phyloP scores from a whole-genome alignment of 2,113 vertebrate species.

The Gymnocephalus cernua region DNA sequence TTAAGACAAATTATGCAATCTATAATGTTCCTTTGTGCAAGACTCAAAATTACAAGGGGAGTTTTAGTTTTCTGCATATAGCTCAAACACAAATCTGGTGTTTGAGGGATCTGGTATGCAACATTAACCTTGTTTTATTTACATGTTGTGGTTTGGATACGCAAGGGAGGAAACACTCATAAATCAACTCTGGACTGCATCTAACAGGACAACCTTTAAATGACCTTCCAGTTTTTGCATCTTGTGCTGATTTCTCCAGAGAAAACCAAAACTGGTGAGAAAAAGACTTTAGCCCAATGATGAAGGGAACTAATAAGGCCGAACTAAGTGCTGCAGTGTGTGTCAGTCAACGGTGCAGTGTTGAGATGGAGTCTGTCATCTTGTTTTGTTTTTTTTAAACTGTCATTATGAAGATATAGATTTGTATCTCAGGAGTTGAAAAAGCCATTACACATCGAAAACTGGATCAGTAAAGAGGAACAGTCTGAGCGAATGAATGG shows the following conservation, averaged over 20 bases:
- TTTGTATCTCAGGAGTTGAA: slow-evolving; percentile 44
- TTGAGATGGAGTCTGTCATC: slow-evolving; percentile 41
- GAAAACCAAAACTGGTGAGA: slow-evolving; percentile 17
- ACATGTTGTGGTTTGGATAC: slow-evolving; percentile 12
- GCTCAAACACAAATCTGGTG: too few relatives aligned
- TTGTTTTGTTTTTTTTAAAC: neutral
- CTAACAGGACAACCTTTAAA: slow-evolving; percentile 20
- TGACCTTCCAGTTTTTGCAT: slow-evolving; percentile 25
- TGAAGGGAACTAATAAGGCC: neutral
- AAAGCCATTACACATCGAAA: slow-evolving; percentile 42
- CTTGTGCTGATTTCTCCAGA: slow-evolving; percentile 25
- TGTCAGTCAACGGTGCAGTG: slow-evolving; percentile 9
- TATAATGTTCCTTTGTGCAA: neutral
- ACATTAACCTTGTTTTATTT: neutral
- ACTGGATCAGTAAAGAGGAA: slow-evolving; percentile 54
- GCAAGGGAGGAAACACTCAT: slow-evolving; percentile 19
- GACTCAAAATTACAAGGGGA: neutral
- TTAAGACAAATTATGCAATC: neutral
- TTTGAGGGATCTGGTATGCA: neutral
- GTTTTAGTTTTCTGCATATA: neutral
- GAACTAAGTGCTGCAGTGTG: slow-evolving; percentile 29
- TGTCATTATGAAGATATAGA: slow-evolving; percentile 53
- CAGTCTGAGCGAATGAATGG: slow-evolving; percentile 42
- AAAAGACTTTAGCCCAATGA: slow-evolving; percentile 1
- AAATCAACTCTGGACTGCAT: slow-evolving; percentile 15